phyloP scores from a whole-genome alignment of 2,797 vertebrate species.

The Leptoclinus maculatus region DNA sequence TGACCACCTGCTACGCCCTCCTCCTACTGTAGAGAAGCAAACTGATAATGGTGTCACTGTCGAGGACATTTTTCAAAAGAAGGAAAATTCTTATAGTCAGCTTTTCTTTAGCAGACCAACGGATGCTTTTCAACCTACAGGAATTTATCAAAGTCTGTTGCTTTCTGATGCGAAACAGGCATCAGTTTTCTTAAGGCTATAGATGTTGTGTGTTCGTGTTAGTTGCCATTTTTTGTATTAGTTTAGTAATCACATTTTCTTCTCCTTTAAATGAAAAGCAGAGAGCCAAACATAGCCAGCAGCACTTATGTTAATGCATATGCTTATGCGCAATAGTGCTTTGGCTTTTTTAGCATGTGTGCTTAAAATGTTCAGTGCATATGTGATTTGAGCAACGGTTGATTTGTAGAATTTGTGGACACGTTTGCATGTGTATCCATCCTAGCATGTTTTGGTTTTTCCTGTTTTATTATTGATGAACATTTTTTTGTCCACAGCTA shows the following conservation, averaged over 20 bases:
- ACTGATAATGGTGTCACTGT: conserved; percentile 13
- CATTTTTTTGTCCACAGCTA: background rate
- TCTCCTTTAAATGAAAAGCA: conserved; percentile 31
- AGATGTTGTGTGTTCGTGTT: conserved; percentile 5
- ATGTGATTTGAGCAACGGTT: background rate
- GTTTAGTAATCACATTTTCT: conserved; percentile 19
- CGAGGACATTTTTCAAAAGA: conserved; percentile 6
- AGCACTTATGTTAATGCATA: conserved; percentile 29
- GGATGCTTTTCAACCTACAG: conserved; percentile 6
- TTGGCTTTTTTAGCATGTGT: background rate
- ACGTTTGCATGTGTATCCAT: background rate
- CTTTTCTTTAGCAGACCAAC: background rate
- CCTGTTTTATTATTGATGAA: background rate
- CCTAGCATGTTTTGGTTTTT: background rate
- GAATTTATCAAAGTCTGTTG: conserved; percentile 8
- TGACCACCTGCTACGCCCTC: conserved; percentile 48
- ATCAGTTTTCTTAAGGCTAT: background rate
- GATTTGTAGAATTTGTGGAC: background rate
- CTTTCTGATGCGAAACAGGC: background rate
- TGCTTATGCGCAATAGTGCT: background rate
- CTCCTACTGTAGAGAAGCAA: conserved; percentile 1
- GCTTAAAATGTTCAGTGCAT: background rate
- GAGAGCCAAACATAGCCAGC: conserved; percentile 8
- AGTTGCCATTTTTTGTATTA: conserved; percentile 4
- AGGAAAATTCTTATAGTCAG: background rate